Evolutionary conservation across 2,797 vertebrate genomes (phyloP).

Genomic region (Alfaro cultratus): DNA sequence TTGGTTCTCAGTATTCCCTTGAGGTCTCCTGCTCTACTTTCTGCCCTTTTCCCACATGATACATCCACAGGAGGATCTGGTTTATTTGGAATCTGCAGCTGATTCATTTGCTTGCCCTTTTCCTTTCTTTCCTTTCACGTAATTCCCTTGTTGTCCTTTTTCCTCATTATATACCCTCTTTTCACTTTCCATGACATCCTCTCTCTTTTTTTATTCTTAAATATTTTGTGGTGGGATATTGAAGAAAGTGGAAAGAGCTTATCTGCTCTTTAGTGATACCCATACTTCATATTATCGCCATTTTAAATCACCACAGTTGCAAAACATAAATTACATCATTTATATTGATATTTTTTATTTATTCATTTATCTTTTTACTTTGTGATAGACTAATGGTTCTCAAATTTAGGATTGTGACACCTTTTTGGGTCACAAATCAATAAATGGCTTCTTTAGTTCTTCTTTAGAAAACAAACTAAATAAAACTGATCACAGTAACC

Average conservation of each 20-base stretch:
- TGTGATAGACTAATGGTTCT: neutral
- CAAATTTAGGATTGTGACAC: neutral
- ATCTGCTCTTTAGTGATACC: neutral
- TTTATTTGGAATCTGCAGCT: constrained; percentile 45
- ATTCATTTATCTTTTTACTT: no score
- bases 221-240: constrained; percentile 7
- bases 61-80: constrained; percentile 38
- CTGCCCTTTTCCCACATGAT: constrained; percentile 64
- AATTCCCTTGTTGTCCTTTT: constrained; percentile 32
- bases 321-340: neutral
- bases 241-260: neutral
- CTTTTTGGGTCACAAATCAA: neutral
- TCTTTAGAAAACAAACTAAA: neutral
- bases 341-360: neutral
- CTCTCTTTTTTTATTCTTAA: neutral
- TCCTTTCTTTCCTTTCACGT: constrained; percentile 31
- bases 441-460: neutral
- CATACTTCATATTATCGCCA: neutral
- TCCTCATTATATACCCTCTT: neutral
- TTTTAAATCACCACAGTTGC: neutral
- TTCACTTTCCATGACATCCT: constrained; percentile 10
- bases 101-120: constrained; percentile 56
- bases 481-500: neutral
- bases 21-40: constrained; percentile 33
- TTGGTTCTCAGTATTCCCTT: constrained; percentile 60